Evolutionary conservation across 1,140 invertebrate genomes (phyloP).

Genomic region (Lucilia sericata): DNA sequence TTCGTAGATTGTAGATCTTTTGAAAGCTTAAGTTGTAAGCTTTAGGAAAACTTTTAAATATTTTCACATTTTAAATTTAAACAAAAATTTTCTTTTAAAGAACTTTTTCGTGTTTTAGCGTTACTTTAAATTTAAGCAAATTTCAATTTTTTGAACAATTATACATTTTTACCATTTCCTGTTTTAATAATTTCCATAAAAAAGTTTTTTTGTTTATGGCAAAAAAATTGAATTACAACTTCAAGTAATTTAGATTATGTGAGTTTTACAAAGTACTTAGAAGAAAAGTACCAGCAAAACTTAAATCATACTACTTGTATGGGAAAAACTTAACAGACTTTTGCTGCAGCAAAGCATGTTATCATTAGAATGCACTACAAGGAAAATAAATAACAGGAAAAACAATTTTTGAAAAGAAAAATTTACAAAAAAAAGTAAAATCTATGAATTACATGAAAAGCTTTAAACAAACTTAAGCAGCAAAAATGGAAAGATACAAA

Average conservation of each 20-base stretch:
- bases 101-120: too few species aligned
- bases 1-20: too few species aligned
- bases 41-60: too few species aligned
- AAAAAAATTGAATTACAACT: not conserved
- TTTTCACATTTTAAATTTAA: too few species aligned
- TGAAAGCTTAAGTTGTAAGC: too few species aligned
- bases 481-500: not conserved
- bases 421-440: not conserved
- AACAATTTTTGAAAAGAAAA: not conserved
- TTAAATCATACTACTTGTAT: not conserved
- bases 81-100: too few species aligned
- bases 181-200: too few species aligned
- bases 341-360: not conserved
- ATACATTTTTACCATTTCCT: too few species aligned
- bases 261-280: not conserved
- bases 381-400: not conserved
- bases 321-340: slow-evolving; percentile 7
- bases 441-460: not conserved
- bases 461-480: not conserved
- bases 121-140: too few species aligned
- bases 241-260: not conserved
- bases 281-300: not conserved
- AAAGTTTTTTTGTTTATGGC: too few species aligned
- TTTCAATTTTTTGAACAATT: too few species aligned
- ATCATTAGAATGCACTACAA: slow-evolving; percentile 4